A percentile compares a stretch with the other conserved stretches of the same genome.
Evolutionary conservation across 2,888 invertebrate genomes (phyloP).

Genomic region (Eurytoma californica): DNA sequence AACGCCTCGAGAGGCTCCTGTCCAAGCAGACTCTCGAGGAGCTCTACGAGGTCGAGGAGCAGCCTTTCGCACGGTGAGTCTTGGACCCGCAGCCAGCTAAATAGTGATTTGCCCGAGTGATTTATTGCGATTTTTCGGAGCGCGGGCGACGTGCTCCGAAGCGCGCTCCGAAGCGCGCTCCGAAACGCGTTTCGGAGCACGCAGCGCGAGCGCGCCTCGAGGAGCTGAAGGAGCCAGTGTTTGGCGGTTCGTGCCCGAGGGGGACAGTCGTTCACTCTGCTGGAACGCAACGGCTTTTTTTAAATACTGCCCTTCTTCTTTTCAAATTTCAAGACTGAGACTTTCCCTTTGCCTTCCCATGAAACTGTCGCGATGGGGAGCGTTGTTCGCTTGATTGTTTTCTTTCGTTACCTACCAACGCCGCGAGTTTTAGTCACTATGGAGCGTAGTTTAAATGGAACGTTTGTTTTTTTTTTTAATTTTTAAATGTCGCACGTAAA

Average conservation of each 20-base stretch:
- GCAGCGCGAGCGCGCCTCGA: no score
- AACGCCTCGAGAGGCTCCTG: slow-evolving; percentile 73
- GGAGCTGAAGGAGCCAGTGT: background rate
- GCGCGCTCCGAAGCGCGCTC: background rate
- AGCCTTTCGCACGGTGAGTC: slow-evolving; percentile 74
- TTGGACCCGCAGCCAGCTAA: background rate
- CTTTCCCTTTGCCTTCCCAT: no score
- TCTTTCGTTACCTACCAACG: background rate
- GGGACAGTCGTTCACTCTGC: no score
- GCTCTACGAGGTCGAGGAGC: slow-evolving; percentile 74
- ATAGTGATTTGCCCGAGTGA: no score
- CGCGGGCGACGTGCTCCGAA: background rate
- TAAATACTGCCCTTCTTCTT: no score
- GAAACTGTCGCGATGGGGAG: background rate
- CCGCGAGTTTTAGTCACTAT: no score
- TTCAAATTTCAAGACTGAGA: background rate
- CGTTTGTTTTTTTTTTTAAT: no score
- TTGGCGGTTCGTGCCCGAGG: no score
- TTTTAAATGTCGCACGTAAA: no score
- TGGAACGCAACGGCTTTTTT: background rate
- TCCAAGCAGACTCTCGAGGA: slow-evolving; percentile 74
- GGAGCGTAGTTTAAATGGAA: no score
- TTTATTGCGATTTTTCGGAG: no score
- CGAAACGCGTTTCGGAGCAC: background rate
- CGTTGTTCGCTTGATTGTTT: background rate